Conservation (phyloP, 2,888 invertebrate species). For the Selenia dentaria region DNA sequence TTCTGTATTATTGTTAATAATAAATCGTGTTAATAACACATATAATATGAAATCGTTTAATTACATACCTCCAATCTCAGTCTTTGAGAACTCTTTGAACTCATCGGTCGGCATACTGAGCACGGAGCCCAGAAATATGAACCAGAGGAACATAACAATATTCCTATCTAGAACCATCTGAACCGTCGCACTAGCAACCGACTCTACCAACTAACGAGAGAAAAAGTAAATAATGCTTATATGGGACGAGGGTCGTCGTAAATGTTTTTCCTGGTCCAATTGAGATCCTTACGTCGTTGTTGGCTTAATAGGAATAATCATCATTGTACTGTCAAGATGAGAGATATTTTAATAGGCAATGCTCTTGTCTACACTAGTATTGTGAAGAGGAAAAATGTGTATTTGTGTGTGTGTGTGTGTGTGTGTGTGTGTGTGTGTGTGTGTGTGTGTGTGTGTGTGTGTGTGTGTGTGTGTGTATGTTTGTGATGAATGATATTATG, state of each 20-base stretch:
- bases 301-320: conserved; percentile 62
- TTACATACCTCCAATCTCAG: conserved; percentile 49
- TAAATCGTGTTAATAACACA: no score
- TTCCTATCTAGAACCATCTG: conserved; percentile 42
- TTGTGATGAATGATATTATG: no score
- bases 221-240: conserved; percentile 46
- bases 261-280: conserved; percentile 70
- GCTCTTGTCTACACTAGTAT: no score
- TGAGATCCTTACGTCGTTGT: conserved; percentile 58
- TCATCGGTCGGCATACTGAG: conserved; percentile 56
- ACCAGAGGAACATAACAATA: conserved; percentile 46
- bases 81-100: conserved; percentile 48
- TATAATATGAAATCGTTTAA: no score
- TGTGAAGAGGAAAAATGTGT: no score
- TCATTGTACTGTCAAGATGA: conserved; percentile 57
- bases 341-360: conserved; percentile 14
- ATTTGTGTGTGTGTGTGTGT: no score
- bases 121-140: conserved; percentile 46
- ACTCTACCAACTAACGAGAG: conserved; percentile 26
- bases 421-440: no score
- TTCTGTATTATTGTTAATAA: no score
- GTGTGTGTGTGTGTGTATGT: no score
- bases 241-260: conserved; percentile 56
- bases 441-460: no score
- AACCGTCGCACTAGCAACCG: conserved; percentile 41